Evolutionary conservation across 2,113 vertebrate species (phyloP).

Genomic region (Columba livia): DNA sequence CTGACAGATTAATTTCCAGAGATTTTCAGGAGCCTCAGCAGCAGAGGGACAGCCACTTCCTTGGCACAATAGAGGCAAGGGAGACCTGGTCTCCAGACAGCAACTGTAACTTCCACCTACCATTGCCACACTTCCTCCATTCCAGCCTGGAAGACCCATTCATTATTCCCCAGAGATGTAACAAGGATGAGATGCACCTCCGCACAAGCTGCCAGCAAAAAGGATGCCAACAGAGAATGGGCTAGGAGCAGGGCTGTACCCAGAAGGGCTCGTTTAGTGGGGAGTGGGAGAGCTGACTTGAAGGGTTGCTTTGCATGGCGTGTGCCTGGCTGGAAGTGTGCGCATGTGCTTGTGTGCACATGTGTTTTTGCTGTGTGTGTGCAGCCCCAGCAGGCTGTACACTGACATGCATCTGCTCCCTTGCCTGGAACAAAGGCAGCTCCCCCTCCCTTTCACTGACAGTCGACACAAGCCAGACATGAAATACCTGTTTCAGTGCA

Average conservation of each 20-base stretch:
- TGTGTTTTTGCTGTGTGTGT: slow-evolving; percentile 21
- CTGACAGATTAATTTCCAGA: background rate
- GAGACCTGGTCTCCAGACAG: background rate
- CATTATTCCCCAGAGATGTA: background rate
- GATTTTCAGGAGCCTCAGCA: background rate
- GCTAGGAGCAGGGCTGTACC: background rate
- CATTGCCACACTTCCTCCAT: background rate
- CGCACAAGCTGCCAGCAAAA: background rate
- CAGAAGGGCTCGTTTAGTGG: fast-evolving
- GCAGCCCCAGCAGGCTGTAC: slow-evolving; percentile 28
- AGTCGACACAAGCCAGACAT: background rate
- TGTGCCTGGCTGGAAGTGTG: background rate
- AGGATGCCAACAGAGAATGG: background rate
- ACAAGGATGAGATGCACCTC: background rate
- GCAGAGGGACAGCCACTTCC: background rate
- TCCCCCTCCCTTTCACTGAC: background rate
- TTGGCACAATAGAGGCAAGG: background rate
- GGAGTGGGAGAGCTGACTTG: background rate
- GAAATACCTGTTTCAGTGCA: background rate
- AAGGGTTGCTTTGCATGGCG: background rate
- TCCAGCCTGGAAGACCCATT: background rate
- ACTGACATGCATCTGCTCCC: slow-evolving; percentile 3
- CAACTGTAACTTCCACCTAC: background rate
- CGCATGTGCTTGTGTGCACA: background rate
- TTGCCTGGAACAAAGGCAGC: slow-evolving; percentile 43